phyloP scores from a whole-genome alignment of 2,113 vertebrate species.

The Notarius quadriscutis region DNA sequence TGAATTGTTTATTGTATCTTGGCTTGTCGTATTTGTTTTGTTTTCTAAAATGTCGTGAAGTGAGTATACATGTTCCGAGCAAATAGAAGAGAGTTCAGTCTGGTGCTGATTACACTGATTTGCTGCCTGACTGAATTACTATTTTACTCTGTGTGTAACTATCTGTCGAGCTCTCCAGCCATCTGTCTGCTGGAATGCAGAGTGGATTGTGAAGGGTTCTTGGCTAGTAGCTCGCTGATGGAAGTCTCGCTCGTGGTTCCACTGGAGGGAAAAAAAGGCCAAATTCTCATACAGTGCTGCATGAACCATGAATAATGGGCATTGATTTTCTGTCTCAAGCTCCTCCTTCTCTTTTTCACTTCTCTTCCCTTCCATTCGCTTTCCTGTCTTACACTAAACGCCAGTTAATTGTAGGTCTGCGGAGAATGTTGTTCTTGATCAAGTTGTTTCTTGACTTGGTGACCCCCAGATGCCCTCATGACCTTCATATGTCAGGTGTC shows the following conservation, averaged over 20 bases:
- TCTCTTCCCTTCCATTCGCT: not conserved
- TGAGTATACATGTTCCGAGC: not conserved
- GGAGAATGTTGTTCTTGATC: not conserved
- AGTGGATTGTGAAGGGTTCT: not conserved
- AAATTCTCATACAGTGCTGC: not conserved
- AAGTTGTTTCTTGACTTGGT: not conserved
- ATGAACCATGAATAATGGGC: slow-evolving; percentile 8
- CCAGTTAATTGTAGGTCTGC: not conserved
- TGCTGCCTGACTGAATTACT: slow-evolving; percentile 17
- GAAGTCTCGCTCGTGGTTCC: not conserved
- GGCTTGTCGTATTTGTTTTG: not conserved
- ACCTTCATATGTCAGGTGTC: slow-evolving; percentile 48
- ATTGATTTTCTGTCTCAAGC: slow-evolving; percentile 1
- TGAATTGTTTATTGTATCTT: not conserved
- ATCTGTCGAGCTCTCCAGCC: not conserved
- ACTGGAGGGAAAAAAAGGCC: not conserved
- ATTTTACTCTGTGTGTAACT: not conserved
- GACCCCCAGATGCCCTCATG: slow-evolving; percentile 28
- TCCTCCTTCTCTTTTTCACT: slow-evolving; percentile 21
- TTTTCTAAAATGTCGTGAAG: not conserved
- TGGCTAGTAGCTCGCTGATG: slow-evolving; percentile 15
- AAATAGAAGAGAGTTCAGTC: not conserved
- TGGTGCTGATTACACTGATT: not conserved
- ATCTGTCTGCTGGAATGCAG: not conserved
- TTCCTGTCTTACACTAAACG: not conserved